Base-by-base conservation (phyloP, 2,888 invertebrate species). In the Orthosia gracilis region DNA sequence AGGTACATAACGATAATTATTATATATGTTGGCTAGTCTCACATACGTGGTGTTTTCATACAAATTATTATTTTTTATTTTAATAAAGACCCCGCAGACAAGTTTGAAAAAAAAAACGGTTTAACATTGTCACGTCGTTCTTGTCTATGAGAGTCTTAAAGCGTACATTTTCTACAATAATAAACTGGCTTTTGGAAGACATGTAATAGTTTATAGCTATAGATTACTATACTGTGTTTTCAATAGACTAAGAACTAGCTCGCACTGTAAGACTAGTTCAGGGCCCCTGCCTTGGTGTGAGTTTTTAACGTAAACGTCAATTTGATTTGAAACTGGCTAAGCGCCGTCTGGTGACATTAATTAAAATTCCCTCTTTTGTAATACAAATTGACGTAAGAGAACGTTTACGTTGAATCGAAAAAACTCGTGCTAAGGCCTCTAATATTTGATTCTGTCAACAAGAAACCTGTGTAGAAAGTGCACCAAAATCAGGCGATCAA, bases 1-100 rank as follows among this genome's bases (percentile, higher is more conserved):
- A n/a, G n/a, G n/a, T 81, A 80, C 72, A 64, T 69, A 40, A 52
- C 15, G 7, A 75, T 75, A 62, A 58, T 62, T 54, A 74, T 31
- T 62, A 61, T 75, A n/a, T n/a, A 82, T 76, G 70, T 76, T 67
- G 58, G 64, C 85, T 86, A 86, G 85, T 85, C 79, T 57, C 58
- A 15, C 12, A 17, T 84, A 72, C 52, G 66, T 54, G 72, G 68
- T 81, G 76, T 84, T 73, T 78, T 84, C 67, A 68, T 76, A 74
- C 66, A 45, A n/a, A 63, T 71, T 49, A n/a, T 63, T 67, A 59
- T 67, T 70, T 12, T 52, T 54, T 67, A 54, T 0, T n/a, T n/a
- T 40, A 52, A 52, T 49, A 13, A 50, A 21, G 15, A 3, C 21
- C 7, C 61, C 7, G 11, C 21, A 45, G 61, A 61, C n/a, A 15